These are phyloP conservation scores for Cassiopea andromeda DNA, from an alignment of 30 jellyfish, hydroid and myxozoan genomes.

Conservation along the genomic window DNA sequence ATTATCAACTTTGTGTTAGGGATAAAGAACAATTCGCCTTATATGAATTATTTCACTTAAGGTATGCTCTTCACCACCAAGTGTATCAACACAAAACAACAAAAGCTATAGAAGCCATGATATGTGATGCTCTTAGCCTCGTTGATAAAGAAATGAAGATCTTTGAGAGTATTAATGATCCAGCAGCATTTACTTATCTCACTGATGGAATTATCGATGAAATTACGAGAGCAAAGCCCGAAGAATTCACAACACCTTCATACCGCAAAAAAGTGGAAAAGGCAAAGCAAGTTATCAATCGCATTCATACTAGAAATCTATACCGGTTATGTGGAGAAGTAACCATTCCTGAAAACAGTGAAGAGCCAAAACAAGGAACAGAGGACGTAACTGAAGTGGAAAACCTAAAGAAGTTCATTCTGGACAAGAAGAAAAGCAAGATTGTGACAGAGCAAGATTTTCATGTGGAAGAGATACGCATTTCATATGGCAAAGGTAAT, in stretches of 20 bases:
- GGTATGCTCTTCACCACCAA: conserved; percentile 85
- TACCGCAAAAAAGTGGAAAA: conserved; percentile 14
- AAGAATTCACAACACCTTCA: conserved; percentile 14
- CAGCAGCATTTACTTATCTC: conserved; percentile 52
- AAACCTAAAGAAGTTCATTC: conserved; percentile 11
- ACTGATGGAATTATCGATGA: conserved; percentile 76
- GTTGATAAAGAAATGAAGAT: conserved; percentile 57
- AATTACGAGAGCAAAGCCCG: not conserved
- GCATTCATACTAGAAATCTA: conserved; percentile 60
- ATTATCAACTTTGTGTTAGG: conserved; percentile 63
- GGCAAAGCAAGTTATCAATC: conserved; percentile 35
- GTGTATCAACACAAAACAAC: conserved; percentile 85
- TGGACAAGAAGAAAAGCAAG: conserved; percentile 16
- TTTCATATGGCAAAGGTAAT: conserved; percentile 63
- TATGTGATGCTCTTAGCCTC: conserved; percentile 68
- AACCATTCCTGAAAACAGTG: not conserved
- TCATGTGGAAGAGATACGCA: conserved; percentile 26
- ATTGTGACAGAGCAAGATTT: conserved; percentile 51
- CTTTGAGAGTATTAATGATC: conserved; percentile 52
- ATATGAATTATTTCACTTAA: conserved; percentile 77
- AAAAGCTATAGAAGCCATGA: conserved; percentile 73
- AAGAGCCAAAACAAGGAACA: not conserved
- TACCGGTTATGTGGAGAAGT: conserved; percentile 77
- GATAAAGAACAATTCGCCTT: conserved; percentile 67
- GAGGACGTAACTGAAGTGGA: not conserved